Evolutionary conservation across 1,140 invertebrate species (phyloP).

Genomic region (Aphaenogaster rudis): DNA sequence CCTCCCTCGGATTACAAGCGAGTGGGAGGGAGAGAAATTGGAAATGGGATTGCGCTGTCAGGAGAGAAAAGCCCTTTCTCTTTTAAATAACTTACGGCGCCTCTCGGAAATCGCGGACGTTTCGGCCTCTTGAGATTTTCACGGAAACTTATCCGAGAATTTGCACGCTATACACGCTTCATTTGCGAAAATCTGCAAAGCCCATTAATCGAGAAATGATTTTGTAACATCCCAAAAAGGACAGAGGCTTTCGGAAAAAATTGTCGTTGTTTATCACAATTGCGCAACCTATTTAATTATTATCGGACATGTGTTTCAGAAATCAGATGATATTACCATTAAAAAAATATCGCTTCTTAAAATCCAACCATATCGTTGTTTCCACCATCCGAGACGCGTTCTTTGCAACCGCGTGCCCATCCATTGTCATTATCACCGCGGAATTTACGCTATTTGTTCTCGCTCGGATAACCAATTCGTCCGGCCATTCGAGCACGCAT

Average conservation of each 20-base stretch:
- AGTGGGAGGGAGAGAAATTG: constrained; percentile 45
- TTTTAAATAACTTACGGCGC: constrained; percentile 62
- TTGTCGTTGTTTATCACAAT: not conserved
- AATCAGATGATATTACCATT: not conserved
- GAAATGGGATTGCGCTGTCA: constrained; percentile 40
- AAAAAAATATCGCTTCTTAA: not conserved
- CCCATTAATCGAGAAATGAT: not conserved
- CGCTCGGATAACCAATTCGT: constrained; percentile 42
- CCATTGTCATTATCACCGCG: constrained; percentile 14
- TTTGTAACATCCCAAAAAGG: not conserved
- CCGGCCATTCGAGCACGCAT: not conserved
- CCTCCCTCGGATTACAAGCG: constrained; percentile 53
- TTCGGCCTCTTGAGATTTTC: constrained; percentile 48
- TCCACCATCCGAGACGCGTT: not conserved
- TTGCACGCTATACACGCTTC: constrained; percentile 21
- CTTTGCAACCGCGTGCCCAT: not conserved
- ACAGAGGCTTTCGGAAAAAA: not conserved
- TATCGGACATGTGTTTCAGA: not conserved
- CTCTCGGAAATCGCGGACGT: constrained; percentile 33
- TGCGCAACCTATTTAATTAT: not conserved
- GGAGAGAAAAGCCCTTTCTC: constrained; percentile 50
- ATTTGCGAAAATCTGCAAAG: not conserved
- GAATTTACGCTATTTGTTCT: constrained; percentile 27
- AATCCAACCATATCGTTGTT: not conserved
- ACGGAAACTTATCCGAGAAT: constrained; percentile 52